A percentile compares a stretch with the other conserved stretches of the same genome.
phyloP scores from a whole-genome alignment of 2,797 vertebrate genomes.

The Tympanoctomys barrerae region DNA sequence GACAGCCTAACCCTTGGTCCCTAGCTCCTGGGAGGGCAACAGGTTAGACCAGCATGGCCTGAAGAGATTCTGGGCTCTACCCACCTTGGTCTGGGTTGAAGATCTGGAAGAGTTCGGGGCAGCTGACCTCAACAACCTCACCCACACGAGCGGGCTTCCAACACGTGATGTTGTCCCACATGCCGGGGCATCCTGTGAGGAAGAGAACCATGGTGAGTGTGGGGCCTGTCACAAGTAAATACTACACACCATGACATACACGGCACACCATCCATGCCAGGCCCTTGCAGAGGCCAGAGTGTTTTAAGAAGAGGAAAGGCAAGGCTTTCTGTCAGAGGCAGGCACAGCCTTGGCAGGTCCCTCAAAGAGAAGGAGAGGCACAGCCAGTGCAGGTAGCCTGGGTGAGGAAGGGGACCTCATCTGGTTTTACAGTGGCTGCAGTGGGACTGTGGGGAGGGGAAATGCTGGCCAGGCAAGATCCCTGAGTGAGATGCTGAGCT shows the following conservation, averaged over 20 bases:
- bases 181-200: constrained; percentile 92
- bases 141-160: constrained; percentile 94
- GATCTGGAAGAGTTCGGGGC: constrained; percentile 94
- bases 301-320: neutral
- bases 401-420: neutral
- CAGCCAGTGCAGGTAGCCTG: neutral
- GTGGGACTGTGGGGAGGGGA: neutral
- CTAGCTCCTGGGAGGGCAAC: neutral
- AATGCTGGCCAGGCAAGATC: neutral
- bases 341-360: neutral
- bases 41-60: neutral
- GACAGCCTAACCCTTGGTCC: neutral
- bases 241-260: neutral
- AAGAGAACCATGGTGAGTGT: neutral
- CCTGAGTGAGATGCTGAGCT: neutral
- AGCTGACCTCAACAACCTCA: constrained; percentile 93
- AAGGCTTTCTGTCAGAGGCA: too few species aligned
- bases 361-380: neutral
- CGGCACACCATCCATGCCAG: neutral
- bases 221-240: neutral
- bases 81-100: constrained; percentile 85
- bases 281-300: neutral
- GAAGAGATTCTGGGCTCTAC: neutral
- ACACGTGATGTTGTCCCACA: constrained; percentile 99
- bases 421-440: neutral